phyloP scores from a whole-genome alignment of 2,888 invertebrate genomes.

The Apotomis capreana region DNA sequence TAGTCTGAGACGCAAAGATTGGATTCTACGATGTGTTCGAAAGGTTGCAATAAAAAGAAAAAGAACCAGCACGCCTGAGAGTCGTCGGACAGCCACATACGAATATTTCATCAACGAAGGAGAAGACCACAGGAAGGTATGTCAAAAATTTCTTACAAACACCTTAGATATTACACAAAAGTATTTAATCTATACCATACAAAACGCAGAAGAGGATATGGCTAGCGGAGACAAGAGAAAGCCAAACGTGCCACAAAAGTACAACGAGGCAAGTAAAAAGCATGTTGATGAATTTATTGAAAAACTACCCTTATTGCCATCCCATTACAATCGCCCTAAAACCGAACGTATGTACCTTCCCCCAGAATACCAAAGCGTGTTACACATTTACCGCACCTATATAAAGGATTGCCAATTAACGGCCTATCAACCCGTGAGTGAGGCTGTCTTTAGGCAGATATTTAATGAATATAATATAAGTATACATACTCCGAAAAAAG shows the following conservation, averaged over 20 bases:
- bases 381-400: conserved; percentile 11
- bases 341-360: conserved; percentile 1
- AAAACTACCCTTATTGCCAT: background rate
- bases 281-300: background rate
- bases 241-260: background rate
- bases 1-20: conserved; percentile 1
- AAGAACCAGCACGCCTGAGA: background rate
- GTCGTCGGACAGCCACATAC: background rate
- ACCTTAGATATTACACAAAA: conserved; percentile 10
- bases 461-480: conserved; percentile 24
- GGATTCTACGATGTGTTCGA: background rate
- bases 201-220: background rate
- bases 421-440: background rate
- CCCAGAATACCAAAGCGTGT: conserved; percentile 9
- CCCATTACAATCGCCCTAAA: background rate
- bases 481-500: conserved; percentile 24
- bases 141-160: conserved; percentile 15
- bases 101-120: conserved; percentile 11
- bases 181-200: background rate
- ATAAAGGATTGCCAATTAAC: background rate
- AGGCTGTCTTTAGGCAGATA: conserved; percentile 9
- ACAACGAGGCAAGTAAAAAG: background rate
- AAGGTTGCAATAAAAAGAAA: background rate
- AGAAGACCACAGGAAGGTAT: conserved; percentile 2
- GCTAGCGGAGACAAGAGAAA: background rate